These are phyloP conservation scores for Anthonomus grandis DNA, from an alignment of 1,140 invertebrate genomes.

Conservation along the genomic window DNA sequence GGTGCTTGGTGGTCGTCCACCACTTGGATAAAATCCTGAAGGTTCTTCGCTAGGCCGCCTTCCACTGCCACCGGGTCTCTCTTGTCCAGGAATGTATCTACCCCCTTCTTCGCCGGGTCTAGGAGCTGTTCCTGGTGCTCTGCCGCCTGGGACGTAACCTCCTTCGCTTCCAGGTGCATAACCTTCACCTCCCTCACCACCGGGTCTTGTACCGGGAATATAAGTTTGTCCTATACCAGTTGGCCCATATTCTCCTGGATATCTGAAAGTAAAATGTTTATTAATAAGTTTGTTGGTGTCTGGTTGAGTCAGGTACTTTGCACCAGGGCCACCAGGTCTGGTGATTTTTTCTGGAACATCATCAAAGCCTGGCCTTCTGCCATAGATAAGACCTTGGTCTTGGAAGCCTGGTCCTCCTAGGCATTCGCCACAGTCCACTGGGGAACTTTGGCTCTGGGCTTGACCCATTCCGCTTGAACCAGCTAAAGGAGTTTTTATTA, in stretches of 20 bases:
- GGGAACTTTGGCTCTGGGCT: conserved; percentile 66
- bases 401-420: conserved; percentile 21
- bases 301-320: conserved; percentile 1
- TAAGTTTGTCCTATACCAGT: conserved; percentile 7
- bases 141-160: background rate
- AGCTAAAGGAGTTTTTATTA: conserved; percentile 24
- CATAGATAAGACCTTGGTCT: conserved; percentile 24
- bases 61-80: background rate
- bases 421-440: conserved; percentile 43
- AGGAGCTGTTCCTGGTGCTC: background rate
- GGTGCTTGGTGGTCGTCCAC: conserved; percentile 3
- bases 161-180: conserved; percentile 1
- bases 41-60: too few relatives aligned
- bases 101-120: conserved; percentile 5
- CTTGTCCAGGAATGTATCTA: background rate
- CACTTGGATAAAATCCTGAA: background rate
- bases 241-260: too few relatives aligned
- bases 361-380: background rate
- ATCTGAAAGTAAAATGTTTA: background rate
- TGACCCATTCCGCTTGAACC: conserved; percentile 69
- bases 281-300: background rate
- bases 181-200: background rate
- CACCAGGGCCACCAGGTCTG: background rate
- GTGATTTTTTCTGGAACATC: conserved; percentile 8
- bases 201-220: conserved; percentile 19